Evolutionary conservation across 2,113 vertebrate genomes (phyloP).

Genomic region (Phaethornis superciliosus): DNA sequence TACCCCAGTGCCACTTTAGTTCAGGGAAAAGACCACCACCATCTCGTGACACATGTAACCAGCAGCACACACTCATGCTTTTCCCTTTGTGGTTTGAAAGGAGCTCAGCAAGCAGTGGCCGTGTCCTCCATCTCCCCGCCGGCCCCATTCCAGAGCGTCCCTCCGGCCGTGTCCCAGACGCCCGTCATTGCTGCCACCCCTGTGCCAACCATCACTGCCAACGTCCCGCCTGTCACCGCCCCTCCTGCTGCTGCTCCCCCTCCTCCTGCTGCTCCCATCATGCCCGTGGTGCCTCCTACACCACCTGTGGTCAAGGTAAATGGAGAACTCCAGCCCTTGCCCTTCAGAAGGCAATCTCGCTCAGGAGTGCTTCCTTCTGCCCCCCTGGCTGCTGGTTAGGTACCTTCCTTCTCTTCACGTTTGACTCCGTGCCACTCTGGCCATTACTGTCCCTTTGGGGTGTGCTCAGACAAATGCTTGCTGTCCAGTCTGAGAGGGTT

Average conservation of each 20-base stretch:
- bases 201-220: constrained; percentile 86
- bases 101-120: constrained; percentile 78
- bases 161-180: constrained; percentile 86
- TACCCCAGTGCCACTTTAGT: not conserved
- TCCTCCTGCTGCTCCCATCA: constrained; percentile 76
- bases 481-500: not conserved
- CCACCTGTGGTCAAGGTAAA: constrained; percentile 93
- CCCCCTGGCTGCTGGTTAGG: not conserved
- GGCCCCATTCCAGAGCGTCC: constrained; percentile 83
- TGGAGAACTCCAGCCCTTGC: not conserved
- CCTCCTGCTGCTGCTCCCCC: constrained; percentile 72
- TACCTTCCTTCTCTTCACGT: rapidly evolving
- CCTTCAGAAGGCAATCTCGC: not conserved
- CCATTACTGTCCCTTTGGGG: not conserved
- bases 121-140: constrained; percentile 89
- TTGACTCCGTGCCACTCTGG: not conserved
- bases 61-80: not conserved
- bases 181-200: constrained; percentile 93
- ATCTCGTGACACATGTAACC: not conserved
- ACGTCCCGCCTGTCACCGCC: constrained; percentile 74
- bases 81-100: constrained; percentile 56
- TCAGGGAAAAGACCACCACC: not conserved
- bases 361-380: not conserved
- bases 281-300: constrained; percentile 86
- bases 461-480: not conserved